Percentiles rank a stretch among this genome's conserved stretches.
Evolutionary conservation across 2,113 vertebrate genomes (phyloP).

Genomic region (Oreochromis aureus): DNA sequence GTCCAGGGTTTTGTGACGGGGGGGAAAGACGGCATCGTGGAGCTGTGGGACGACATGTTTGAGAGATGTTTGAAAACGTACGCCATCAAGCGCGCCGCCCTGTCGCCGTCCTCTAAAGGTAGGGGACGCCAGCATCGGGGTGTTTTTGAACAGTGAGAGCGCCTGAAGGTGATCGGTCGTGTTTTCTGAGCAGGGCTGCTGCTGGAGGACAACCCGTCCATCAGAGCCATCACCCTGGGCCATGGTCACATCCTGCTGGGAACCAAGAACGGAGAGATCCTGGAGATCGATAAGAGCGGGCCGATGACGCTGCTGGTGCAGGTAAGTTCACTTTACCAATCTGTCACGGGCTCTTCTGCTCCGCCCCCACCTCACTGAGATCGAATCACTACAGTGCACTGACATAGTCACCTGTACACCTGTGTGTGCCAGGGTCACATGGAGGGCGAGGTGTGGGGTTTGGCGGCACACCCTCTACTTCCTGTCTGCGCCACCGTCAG

Average conservation of each 20-base stretch:
- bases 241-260: slow-evolving; percentile 95
- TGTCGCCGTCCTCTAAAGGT: slow-evolving; percentile 96
- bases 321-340: slow-evolving; percentile 2
- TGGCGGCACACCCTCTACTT: slow-evolving; percentile 90
- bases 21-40: slow-evolving; percentile 95
- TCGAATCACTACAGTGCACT: accelerated
- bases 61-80: slow-evolving; percentile 97
- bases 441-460: slow-evolving; percentile 96
- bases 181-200: slow-evolving; percentile 77
- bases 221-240: slow-evolving; percentile 91
- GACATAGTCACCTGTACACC: background rate
- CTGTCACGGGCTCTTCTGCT: background rate
- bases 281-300: slow-evolving; percentile 96
- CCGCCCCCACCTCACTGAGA: background rate
- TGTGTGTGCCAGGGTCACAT: slow-evolving; percentile 83
- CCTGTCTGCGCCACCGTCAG: slow-evolving; percentile 95
- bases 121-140: background rate
- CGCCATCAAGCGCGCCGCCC: slow-evolving; percentile 88
- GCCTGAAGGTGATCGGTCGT: background rate
- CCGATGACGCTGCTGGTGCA: slow-evolving; percentile 85
- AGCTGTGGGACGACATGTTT: slow-evolving; percentile 98
- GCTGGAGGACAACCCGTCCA: slow-evolving; percentile 95
- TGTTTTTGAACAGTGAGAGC: background rate
- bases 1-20: slow-evolving; percentile 93
- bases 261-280: slow-evolving; percentile 95